phyloP scores from a whole-genome alignment of 2,797 vertebrate genomes.

The Gadopsis bispinosus region DNA sequence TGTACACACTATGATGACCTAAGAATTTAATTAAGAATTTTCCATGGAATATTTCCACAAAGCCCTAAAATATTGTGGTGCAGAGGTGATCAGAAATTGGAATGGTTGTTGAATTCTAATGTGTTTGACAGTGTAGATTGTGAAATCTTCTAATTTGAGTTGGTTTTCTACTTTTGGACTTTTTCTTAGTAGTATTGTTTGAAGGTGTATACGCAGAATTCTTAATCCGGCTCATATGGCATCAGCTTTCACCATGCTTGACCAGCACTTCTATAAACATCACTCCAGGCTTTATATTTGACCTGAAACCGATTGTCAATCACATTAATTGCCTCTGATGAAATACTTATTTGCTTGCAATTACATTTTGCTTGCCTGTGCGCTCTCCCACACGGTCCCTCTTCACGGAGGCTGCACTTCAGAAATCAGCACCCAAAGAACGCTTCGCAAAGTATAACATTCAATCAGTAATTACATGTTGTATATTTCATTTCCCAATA shows the following conservation, averaged over 20 bases:
- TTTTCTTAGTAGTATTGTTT: no score
- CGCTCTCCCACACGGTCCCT: constrained; percentile 18
- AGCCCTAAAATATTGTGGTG: no score
- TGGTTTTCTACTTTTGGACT: no score
- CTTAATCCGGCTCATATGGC: no score
- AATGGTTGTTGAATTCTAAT: neutral
- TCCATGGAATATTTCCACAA: neutral
- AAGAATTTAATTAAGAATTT: neutral
- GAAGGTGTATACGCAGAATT: no score
- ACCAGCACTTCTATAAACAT: neutral
- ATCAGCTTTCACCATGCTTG: neutral
- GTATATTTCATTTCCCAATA: neutral
- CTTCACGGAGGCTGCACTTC: neutral
- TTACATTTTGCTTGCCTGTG: constrained; percentile 17
- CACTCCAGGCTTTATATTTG: neutral
- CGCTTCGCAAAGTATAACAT: neutral
- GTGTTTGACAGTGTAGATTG: no score
- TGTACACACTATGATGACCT: neutral
- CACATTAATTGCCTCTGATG: constrained; percentile 16
- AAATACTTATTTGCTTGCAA: constrained; percentile 42
- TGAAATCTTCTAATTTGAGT: no score
- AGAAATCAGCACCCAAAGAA: constrained; percentile 22
- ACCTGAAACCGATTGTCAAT: neutral
- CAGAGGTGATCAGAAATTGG: neutral
- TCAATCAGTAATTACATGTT: neutral